phyloP scores from a whole-genome alignment of 2,888 invertebrate genomes.

The Phorcus lineatus region DNA sequence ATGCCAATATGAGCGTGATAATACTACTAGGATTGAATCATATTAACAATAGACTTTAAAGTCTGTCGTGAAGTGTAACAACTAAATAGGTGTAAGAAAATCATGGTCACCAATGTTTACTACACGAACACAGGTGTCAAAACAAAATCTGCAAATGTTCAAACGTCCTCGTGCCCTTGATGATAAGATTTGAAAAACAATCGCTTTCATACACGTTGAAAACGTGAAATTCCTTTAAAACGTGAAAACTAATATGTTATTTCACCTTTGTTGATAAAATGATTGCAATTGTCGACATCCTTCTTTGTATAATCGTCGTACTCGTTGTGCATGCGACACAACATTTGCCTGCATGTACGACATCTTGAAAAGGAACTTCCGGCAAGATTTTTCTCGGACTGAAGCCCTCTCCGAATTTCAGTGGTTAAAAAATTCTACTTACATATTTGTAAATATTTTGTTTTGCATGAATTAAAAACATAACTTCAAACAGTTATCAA shows the following conservation, averaged over 20 bases:
- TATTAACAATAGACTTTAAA: too few relatives aligned
- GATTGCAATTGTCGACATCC: slow-evolving; percentile 53
- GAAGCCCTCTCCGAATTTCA: not conserved
- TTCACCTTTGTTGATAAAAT: slow-evolving; percentile 45
- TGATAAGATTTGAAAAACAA: not conserved
- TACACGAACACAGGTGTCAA: too few relatives aligned
- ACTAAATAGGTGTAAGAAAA: too few relatives aligned
- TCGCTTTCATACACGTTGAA: not conserved
- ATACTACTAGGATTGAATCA: too few relatives aligned
- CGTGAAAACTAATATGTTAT: not conserved
- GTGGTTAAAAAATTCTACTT: not conserved
- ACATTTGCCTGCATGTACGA: slow-evolving; percentile 57
- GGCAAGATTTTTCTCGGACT: not conserved
- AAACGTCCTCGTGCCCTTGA: not conserved
- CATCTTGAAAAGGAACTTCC: slow-evolving; percentile 45
- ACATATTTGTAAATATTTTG: not conserved
- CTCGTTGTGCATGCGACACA: slow-evolving; percentile 59
- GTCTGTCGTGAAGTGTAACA: too few relatives aligned
- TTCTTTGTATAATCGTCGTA: slow-evolving; percentile 59
- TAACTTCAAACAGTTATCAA: too few relatives aligned
- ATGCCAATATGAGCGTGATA: too few relatives aligned
- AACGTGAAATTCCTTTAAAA: not conserved
- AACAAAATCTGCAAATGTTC: not conserved
- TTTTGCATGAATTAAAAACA: not conserved
- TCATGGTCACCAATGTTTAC: too few relatives aligned